phyloP scores from a whole-genome alignment of 2,888 invertebrate species.

The Nipponacmea schrenckii region DNA sequence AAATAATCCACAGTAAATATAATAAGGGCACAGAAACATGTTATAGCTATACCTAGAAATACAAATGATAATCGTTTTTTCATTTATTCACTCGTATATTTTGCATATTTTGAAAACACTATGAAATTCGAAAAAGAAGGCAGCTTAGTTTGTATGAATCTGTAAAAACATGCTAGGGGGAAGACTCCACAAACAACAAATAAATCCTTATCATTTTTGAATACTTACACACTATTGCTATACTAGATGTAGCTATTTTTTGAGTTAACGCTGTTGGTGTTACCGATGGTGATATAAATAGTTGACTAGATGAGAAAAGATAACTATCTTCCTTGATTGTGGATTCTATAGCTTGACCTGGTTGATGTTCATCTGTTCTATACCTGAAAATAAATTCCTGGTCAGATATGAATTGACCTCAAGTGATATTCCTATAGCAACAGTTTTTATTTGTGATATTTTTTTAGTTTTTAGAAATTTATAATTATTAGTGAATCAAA shows the following conservation, averaged over 20 bases:
- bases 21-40: slow-evolving; percentile 46
- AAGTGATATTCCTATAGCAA: too few species aligned
- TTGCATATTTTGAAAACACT: too few species aligned
- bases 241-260: slow-evolving; percentile 32
- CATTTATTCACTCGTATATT: background rate
- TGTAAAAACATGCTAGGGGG: too few species aligned
- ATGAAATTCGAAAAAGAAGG: too few species aligned
- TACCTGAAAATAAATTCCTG: background rate
- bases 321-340: background rate
- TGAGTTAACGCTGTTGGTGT: slow-evolving; percentile 36
- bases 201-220: background rate
- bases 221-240: slow-evolving; percentile 28
- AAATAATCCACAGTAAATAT: slow-evolving; percentile 50
- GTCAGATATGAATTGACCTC: too few species aligned
- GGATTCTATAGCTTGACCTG: background rate
- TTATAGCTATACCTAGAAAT: slow-evolving; percentile 43
- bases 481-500: too few species aligned
- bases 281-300: slow-evolving; percentile 12
- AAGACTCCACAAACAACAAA: too few species aligned
- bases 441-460: too few species aligned
- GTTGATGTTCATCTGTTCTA: slow-evolving; percentile 5
- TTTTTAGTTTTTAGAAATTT: too few species aligned
- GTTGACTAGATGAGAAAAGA: slow-evolving; percentile 4
- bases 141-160: too few species aligned
- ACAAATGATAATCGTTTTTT: background rate